These are phyloP conservation scores for Chiloscyllium punctatum DNA, from an alignment of 2,797 vertebrate species.

Conservation along the genomic window DNA sequence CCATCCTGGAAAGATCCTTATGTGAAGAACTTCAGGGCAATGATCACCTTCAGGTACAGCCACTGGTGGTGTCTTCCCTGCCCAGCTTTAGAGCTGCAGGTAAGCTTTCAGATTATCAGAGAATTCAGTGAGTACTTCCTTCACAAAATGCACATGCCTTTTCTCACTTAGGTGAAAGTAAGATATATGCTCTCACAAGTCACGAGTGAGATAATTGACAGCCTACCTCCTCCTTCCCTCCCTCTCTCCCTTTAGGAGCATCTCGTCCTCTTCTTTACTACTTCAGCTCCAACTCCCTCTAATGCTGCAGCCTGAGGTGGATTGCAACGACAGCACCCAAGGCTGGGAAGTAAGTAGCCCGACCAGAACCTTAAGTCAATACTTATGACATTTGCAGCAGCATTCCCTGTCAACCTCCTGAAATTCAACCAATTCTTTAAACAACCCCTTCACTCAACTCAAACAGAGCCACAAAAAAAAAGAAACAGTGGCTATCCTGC, in stretches of 20 bases:
- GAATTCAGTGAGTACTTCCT: neutral
- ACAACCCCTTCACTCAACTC: neutral
- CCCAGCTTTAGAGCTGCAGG: neutral
- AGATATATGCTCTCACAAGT: neutral
- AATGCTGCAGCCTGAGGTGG: neutral
- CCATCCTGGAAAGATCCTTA: no score
- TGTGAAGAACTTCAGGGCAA: neutral
- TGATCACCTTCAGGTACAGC: neutral
- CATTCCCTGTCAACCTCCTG: neutral
- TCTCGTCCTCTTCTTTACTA: neutral
- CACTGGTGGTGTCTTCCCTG: neutral
- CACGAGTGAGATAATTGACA: neutral
- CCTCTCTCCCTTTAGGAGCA: neutral
- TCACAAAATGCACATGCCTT: no score
- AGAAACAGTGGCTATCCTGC: neutral
- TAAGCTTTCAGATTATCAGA: neutral
- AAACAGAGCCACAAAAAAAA: neutral
- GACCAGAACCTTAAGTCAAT: neutral
- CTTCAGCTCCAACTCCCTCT: neutral
- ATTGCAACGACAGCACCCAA: neutral
- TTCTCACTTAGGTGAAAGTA: neutral
- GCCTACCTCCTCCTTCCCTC: no score
- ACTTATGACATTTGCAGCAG: neutral
- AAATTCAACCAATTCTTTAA: neutral
- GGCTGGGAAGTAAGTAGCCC: neutral